Base-by-base conservation (phyloP, 1,140 invertebrate genomes). In the Listronotus oregonensis region DNA sequence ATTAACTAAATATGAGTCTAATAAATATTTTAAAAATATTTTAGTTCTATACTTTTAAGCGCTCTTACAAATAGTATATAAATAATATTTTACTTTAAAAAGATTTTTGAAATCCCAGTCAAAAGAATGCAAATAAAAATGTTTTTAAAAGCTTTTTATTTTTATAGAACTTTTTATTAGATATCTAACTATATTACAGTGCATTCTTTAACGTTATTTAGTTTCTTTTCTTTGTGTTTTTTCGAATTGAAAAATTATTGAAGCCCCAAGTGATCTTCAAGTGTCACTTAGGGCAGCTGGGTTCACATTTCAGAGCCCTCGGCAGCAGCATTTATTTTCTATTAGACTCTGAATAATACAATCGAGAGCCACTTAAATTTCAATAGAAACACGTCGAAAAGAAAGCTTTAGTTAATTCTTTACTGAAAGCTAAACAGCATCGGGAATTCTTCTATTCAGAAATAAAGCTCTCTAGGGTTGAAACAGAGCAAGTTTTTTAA, bases 311-410 rank as follows among this genome's bases (percentile, higher is more conserved):
- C 65, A 11, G 49, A 32, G 51, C 60, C 27, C 49, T 56, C 18
- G 44, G 51, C 32, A 17, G 37, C 44, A 50, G 55, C 59, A 67
- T 62, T 62, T 62, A 55, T 67, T 67, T 67, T 61, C 64, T 60
- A 63, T 67, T 61, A 54, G 37, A 14, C 49, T 40, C 59, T 62
- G 58, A 67, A 67, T 67, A 62, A 67, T 63, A 58, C 59, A 67
- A 62, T 62, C 54, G 65, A 57, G 52, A 49, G 42, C 58, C 32
- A 43, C 58, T 60, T 60, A 66, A 52, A 66, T 60, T 66, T 66
- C 51, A 52, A 60, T 60, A 39, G 40, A 27, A 51, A 50, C 57
- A 59, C 57, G 59, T 61, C 59, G 34, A 52, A 51, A 51, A 51
- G 59, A 58, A 61, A 61, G 59, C 49, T 51, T 42, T 51, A 51